These are phyloP conservation scores for Halichoeres trimaculatus DNA, from an alignment of 2,113 vertebrate genomes.

Conservation along the genomic window DNA sequence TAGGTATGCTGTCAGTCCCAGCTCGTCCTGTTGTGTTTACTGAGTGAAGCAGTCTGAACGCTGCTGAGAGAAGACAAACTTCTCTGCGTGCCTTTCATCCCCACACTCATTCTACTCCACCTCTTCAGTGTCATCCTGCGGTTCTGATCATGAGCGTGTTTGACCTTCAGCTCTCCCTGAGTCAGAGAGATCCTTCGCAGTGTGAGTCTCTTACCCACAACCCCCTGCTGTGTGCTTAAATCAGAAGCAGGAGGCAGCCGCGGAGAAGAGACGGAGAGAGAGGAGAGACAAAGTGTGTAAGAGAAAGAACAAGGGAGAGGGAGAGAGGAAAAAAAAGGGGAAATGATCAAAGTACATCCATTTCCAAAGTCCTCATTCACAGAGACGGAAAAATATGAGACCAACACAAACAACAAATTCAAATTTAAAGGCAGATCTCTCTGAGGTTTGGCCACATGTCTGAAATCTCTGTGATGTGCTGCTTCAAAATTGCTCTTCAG, in stretches of 20 bases:
- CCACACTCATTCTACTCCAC: slow-evolving; percentile 41
- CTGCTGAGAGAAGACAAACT: slow-evolving; percentile 30
- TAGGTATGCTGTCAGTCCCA: too few species aligned
- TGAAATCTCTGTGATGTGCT: slow-evolving; percentile 33
- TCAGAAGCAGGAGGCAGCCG: slow-evolving; percentile 68
- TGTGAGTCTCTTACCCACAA: slow-evolving; percentile 76
- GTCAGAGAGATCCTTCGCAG: slow-evolving; percentile 80
- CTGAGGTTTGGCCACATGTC: slow-evolving; percentile 24
- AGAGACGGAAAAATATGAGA: slow-evolving; percentile 37
- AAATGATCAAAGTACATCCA: slow-evolving; percentile 58
- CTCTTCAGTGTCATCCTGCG: slow-evolving; percentile 59
- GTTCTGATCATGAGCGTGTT: slow-evolving; percentile 76
- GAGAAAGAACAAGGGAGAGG: not conserved
- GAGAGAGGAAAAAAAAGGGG: slow-evolving; percentile 27
- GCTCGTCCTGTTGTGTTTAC: slow-evolving; percentile 31
- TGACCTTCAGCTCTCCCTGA: slow-evolving; percentile 81
- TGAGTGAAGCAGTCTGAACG: not conserved
- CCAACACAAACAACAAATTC: slow-evolving; percentile 36
- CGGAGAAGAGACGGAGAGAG: slow-evolving; percentile 29
- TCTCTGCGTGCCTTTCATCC: slow-evolving; percentile 31
- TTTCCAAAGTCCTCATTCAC: slow-evolving; percentile 41
- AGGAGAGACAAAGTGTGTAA: slow-evolving; percentile 50
- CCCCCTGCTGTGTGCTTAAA: slow-evolving; percentile 79
- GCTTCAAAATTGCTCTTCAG: slow-evolving; percentile 18
- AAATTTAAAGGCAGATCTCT: slow-evolving; percentile 30